Percentiles rank a stretch among this genome's conserved stretches.
phyloP scores from a whole-genome alignment of 2,797 vertebrate species.

The Halcyon chelicuti region DNA sequence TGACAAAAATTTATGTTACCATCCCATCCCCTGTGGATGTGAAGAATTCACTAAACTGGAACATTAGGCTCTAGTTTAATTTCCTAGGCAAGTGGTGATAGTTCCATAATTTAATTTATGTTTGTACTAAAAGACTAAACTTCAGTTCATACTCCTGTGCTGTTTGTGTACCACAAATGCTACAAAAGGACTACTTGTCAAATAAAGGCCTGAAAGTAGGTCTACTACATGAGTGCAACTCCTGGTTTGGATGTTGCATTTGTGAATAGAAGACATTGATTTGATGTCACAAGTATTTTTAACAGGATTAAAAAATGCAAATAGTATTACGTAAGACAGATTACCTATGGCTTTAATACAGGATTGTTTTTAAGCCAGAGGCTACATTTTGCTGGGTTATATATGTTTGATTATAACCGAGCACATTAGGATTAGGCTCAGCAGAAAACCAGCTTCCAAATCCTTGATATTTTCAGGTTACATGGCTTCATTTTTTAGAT shows the following conservation, averaged over 20 bases:
- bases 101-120: background rate
- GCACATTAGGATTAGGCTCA: constrained; percentile 46
- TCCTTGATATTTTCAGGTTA: constrained; percentile 20
- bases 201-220: background rate
- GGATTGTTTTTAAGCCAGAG: constrained; percentile 55
- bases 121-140: background rate
- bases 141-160: background rate
- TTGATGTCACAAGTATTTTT: constrained; percentile 56
- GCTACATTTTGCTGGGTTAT: constrained; percentile 50
- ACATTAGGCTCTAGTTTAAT: background rate
- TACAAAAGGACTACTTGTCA: background rate
- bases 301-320: constrained; percentile 63
- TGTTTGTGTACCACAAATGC: background rate
- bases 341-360: constrained; percentile 64
- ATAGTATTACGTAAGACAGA: constrained; percentile 66
- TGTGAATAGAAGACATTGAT: constrained; percentile 39
- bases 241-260: background rate
- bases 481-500: background rate
- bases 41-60: background rate
- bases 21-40: fast-evolving
- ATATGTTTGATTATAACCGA: background rate
- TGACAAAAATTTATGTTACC: background rate
- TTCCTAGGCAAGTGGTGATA: background rate
- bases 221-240: background rate
- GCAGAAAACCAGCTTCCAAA: constrained; percentile 11